Percentiles rank a stretch among this genome's conserved stretches.
Evolutionary conservation across 2,797 vertebrate species (phyloP).

Genomic region (Peromyscus nudipes): DNA sequence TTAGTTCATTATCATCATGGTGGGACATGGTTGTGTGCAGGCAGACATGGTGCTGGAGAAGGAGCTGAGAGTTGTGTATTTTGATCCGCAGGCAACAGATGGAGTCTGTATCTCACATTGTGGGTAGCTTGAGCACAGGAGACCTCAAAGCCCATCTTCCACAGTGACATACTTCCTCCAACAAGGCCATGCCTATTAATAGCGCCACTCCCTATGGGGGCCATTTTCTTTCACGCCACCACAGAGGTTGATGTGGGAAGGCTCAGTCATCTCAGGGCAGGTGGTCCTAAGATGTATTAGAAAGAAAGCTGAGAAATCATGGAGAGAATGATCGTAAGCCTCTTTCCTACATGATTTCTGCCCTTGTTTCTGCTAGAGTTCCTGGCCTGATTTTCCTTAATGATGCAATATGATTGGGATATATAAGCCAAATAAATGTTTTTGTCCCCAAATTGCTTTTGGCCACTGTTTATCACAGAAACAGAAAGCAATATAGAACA

Average conservation of each 20-base stretch:
- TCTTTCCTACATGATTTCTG: background rate
- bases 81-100: background rate
- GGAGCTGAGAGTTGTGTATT: background rate
- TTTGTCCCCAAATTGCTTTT: background rate
- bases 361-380: background rate
- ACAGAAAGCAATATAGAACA: background rate
- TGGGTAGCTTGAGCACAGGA: background rate
- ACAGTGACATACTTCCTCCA: too few species aligned
- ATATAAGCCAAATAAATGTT: background rate
- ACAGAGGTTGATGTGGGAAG: background rate
- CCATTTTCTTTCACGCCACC: background rate
- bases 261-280: background rate
- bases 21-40: background rate
- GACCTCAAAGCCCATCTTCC: too few species aligned
- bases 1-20: background rate
- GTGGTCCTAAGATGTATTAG: background rate
- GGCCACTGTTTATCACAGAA: background rate
- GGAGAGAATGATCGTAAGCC: background rate
- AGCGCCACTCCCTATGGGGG: background rate
- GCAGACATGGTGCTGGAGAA: background rate
- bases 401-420: too few species aligned
- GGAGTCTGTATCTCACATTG: background rate
- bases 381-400: background rate
- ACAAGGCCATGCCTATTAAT: background rate
- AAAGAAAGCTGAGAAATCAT: background rate